Conservation (phyloP, 2,113 vertebrate species). For the Phainopepla nitens region DNA sequence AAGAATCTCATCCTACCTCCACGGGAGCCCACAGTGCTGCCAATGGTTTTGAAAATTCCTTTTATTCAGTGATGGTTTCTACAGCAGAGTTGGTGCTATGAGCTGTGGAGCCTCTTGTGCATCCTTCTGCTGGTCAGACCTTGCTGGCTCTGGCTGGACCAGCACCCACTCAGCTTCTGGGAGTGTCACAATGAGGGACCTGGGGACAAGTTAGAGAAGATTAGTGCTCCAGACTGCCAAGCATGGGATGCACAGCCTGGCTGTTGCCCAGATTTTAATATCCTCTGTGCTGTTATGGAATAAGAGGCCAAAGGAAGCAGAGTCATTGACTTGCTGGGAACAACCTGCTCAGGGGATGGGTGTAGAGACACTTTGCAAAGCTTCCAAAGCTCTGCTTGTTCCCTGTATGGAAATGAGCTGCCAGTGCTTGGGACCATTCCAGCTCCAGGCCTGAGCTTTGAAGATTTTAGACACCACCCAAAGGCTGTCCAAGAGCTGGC, state of each 20-base stretch:
- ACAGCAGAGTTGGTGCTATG: neutral
- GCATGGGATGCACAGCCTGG: neutral
- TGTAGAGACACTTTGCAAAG: neutral
- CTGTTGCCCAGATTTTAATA: neutral
- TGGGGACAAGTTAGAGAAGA: neutral
- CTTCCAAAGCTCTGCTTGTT: neutral
- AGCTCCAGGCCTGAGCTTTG: neutral
- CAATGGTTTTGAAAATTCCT: neutral
- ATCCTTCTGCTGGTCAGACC: neutral
- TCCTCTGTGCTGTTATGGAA: neutral
- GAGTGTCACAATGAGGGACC: neutral
- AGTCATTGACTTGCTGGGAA: neutral
- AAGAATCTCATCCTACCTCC: slow-evolving; percentile 1
- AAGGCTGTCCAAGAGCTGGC: neutral
- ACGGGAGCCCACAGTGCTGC: neutral
- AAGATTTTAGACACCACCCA: neutral
- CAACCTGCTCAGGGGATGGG: neutral
- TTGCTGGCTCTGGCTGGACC: neutral
- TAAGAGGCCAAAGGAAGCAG: neutral
- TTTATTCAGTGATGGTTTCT: neutral
- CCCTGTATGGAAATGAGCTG: neutral
- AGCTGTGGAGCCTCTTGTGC: neutral
- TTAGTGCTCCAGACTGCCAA: neutral
- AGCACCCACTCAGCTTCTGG: neutral
- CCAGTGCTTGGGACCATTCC: neutral